Evolutionary conservation across 2,888 invertebrate genomes (phyloP).

Genomic region (Oeneis ivallda): DNA sequence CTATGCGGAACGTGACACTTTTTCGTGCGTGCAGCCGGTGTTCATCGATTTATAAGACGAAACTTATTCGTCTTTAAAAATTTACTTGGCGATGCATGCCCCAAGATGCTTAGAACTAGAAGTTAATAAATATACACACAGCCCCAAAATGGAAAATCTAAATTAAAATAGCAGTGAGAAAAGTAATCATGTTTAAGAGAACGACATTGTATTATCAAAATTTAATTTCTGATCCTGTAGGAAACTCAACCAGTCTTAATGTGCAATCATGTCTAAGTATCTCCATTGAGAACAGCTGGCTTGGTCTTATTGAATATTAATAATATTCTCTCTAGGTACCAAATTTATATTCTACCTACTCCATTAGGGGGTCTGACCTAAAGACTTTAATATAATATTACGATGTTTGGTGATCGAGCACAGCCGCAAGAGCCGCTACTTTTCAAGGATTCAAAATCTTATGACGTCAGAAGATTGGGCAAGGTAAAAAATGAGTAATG

Average conservation of each 20-base stretch:
- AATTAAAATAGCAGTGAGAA: not conserved
- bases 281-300: conserved; percentile 27
- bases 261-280: conserved; percentile 22
- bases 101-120: too few species aligned
- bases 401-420: too few species aligned
- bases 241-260: conserved; percentile 22
- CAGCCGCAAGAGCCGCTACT: too few species aligned
- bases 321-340: not conserved
- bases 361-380: not conserved
- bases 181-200: not conserved
- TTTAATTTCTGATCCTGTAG: not conserved
- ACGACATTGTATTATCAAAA: not conserved
- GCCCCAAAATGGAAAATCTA: conserved; percentile 8
- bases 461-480: too few species aligned
- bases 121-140: too few species aligned
- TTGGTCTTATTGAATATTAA: not conserved
- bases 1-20: too few species aligned
- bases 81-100: too few species aligned
- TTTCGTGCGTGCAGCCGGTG: too few species aligned
- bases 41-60: too few species aligned
- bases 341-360: not conserved
- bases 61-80: too few species aligned
- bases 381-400: not conserved
- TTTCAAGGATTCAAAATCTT: too few species aligned
- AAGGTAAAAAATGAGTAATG: too few species aligned